Conservation (phyloP, 2,888 invertebrate species). For the Trilocha varians region DNA sequence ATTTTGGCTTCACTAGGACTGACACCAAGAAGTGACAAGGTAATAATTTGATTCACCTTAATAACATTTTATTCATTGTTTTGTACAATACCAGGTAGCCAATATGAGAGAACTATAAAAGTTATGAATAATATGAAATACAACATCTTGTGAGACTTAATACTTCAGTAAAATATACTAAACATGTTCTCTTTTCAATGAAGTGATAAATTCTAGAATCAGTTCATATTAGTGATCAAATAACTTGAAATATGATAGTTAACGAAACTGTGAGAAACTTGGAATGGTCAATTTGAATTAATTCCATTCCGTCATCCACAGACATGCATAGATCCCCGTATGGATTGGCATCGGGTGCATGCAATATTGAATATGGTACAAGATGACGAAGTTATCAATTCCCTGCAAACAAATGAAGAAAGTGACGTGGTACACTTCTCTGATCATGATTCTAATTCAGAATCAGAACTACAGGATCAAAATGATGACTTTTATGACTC, state of each 20-base stretch:
- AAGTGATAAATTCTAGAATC: no score
- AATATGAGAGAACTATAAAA: constrained; percentile 7
- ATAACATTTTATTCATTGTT: background rate
- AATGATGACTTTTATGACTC: constrained; percentile 37
- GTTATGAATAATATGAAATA: no score
- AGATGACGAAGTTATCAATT: constrained; percentile 58
- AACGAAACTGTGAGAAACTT: no score
- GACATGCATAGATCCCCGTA: constrained; percentile 65
- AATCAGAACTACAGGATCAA: constrained; percentile 42
- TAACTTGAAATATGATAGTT: no score
- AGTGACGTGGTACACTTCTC: constrained; percentile 50
- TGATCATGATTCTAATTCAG: constrained; percentile 58
- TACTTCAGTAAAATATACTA: no score
- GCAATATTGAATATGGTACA: constrained; percentile 62
- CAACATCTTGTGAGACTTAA: no score
- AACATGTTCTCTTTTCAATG: constrained; percentile 2
- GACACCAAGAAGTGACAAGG: constrained; percentile 71
- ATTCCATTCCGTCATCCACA: constrained; percentile 69
- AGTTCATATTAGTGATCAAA: constrained; percentile 1
- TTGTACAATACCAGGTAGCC: background rate
- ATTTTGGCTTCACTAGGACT: constrained; percentile 68
- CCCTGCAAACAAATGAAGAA: constrained; percentile 54
- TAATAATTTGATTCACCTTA: constrained; percentile 37
- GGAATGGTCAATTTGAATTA: constrained; percentile 61
- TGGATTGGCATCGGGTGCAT: constrained; percentile 67